These are phyloP conservation scores for Gallirallus australis DNA, from an alignment of 2,797 vertebrate genomes.

Conservation along the genomic window DNA sequence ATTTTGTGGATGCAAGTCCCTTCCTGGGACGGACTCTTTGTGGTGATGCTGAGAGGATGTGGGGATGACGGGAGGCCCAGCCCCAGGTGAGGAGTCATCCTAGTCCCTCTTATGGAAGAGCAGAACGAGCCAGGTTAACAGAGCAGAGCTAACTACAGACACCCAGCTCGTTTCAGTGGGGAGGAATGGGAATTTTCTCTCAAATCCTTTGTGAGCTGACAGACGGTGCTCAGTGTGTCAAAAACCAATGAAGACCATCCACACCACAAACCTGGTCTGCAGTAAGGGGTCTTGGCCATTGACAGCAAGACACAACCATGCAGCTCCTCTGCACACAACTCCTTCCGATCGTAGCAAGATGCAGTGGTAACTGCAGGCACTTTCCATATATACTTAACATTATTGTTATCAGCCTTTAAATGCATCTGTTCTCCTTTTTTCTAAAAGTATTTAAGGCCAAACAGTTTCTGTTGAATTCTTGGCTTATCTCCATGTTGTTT, in stretches of 20 bases:
- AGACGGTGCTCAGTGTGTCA: neutral
- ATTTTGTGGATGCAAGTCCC: neutral
- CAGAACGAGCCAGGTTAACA: neutral
- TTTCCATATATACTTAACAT: neutral
- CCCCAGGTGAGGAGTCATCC: neutral
- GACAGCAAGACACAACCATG: neutral
- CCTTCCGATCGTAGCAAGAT: fast-evolving
- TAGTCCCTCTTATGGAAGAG: fast-evolving
- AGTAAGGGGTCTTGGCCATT: fast-evolving
- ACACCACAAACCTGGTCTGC: fast-evolving
- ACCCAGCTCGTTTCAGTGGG: neutral
- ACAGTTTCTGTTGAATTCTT: fast-evolving
- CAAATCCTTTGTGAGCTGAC: neutral
- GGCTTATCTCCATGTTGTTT: neutral
- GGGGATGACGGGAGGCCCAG: neutral
- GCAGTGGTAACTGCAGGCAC: neutral
- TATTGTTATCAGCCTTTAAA: neutral
- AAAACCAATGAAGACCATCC: neutral
- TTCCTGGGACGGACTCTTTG: neutral
- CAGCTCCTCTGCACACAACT: neutral
- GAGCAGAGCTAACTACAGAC: neutral
- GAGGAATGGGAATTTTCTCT: neutral
- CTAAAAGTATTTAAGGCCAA: neutral
- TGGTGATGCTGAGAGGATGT: fast-evolving
- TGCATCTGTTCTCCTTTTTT: neutral